Evolutionary conservation across 1,140 invertebrate genomes (phyloP).

Genomic region (Belonocnema kinseyi): DNA sequence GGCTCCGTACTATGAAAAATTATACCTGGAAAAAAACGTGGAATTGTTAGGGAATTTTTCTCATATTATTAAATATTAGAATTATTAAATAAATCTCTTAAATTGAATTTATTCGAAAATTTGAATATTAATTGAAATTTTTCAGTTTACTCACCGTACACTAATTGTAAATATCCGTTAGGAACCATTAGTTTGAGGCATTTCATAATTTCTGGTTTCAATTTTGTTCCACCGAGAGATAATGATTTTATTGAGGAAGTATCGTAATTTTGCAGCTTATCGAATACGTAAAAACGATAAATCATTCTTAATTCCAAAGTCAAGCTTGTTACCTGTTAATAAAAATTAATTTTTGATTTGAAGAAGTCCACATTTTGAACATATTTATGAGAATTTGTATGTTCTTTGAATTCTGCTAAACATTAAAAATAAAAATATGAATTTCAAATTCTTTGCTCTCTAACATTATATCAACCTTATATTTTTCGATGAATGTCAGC

Average conservation of each 20-base stretch:
- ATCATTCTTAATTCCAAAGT: slow-evolving; percentile 51
- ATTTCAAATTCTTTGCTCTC: neutral
- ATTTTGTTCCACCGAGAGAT: slow-evolving; percentile 61
- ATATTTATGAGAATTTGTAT: too few relatives aligned
- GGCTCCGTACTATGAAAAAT: too few relatives aligned
- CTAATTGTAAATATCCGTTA: slow-evolving; percentile 42
- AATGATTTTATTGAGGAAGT: slow-evolving; percentile 50
- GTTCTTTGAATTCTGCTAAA: too few relatives aligned
- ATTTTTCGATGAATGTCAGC: slow-evolving; percentile 74
- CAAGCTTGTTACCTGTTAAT: slow-evolving; percentile 43
- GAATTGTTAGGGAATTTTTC: too few relatives aligned
- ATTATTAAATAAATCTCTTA: neutral
- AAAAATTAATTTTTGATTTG: slow-evolving; percentile 1
- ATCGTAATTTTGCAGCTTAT: slow-evolving; percentile 46
- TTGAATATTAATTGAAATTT: neutral
- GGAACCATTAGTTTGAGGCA: slow-evolving; percentile 42
- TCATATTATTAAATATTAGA: too few relatives aligned
- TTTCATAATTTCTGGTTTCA: slow-evolving; percentile 49
- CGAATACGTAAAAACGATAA: slow-evolving; percentile 50
- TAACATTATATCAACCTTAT: slow-evolving; percentile 48
- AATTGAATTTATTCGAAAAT: neutral
- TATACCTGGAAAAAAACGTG: too few relatives aligned
- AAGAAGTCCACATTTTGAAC: too few relatives aligned
- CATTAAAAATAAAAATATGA: too few relatives aligned
- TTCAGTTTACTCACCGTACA: slow-evolving; percentile 55